Base-by-base conservation (phyloP, 2,888 invertebrate species). In the Stictocephala bisonia region DNA sequence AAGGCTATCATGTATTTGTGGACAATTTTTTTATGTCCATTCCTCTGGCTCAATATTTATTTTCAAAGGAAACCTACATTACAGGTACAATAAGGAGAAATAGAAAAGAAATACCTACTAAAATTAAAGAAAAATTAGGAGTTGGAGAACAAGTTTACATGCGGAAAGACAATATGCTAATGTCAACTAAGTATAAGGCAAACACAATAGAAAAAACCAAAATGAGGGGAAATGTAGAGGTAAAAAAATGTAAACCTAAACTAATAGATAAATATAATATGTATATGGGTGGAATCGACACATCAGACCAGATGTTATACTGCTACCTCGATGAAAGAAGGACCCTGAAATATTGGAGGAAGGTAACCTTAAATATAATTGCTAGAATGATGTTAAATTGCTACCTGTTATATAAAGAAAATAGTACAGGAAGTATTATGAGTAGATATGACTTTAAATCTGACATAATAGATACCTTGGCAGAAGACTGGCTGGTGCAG, bases 221-320 rank as follows among this genome's bases (percentile, higher is more conserved):
- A 24, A 71, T 13, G 24, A 60, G 48, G n/a, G n/a, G 44, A 20
- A 27, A 48, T n/a, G n/a, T n/a, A 18, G 27, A 64, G 26, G 20
- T 31, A 31, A 50, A 44, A 22, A 35, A 2, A 2, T 44, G 31
- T n/a, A n/a, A 58, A 64, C 71, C 71, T 27, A 29, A 41, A 13
- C 9, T 71, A 2, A 50, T 71, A n/a, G 20, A 31, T 18, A 27
- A 26, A 3, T 71, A 71, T 35, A 64, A 64, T 24, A 60, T 22
- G 35, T 71, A 48, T 24, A 71, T 71, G 71, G 71, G 71, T 2
- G 71, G 71, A 0, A 31, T 64, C n/a, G 71, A 64, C 26, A 27
- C 60, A 4, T 58, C 26, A 7, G 71, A 71, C 26, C 29, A 50
- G 35, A 71, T 71, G 71, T 18, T 71, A 6, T 60, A 60, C 35